Conservation (phyloP, 2,113 vertebrate genomes). For the Anseranas semipalmata region DNA sequence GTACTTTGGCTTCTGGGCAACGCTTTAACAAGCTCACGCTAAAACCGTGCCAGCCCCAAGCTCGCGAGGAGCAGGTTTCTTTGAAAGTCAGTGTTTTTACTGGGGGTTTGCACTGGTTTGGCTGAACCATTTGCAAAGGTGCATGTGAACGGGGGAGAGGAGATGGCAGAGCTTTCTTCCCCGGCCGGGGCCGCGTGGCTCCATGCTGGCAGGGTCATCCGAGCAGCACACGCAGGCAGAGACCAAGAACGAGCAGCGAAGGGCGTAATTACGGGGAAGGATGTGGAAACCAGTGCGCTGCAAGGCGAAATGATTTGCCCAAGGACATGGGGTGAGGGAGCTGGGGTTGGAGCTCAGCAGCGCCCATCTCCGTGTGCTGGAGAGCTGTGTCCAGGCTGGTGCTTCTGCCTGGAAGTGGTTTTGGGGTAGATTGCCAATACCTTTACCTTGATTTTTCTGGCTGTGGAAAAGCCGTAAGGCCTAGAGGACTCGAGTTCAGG, state of each 20-base stretch:
- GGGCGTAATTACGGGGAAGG: not conserved
- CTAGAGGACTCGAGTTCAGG: not conserved
- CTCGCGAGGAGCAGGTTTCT: not conserved
- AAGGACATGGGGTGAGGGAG: not conserved
- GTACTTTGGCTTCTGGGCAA: not conserved
- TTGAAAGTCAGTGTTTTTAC: not conserved
- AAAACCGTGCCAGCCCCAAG: not conserved
- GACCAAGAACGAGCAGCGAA: not conserved
- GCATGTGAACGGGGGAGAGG: not conserved
- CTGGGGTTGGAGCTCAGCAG: not conserved
- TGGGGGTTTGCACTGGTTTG: not conserved
- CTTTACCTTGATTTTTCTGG: conserved; percentile 22
- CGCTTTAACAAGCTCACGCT: not conserved
- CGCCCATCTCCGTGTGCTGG: accelerated
- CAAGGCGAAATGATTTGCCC: not conserved
- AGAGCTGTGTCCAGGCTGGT: not conserved
- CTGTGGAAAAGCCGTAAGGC: not conserved
- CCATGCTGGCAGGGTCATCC: not conserved
- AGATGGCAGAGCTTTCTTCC: not conserved
- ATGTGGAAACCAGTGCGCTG: not conserved
- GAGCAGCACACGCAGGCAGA: not conserved
- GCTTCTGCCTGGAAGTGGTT: not conserved
- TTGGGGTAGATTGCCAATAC: not conserved
- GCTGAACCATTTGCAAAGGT: not conserved
- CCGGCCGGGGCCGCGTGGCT: accelerated